Base-by-base conservation (phyloP, 2,113 vertebrate species). In the Penelope pileata region DNA sequence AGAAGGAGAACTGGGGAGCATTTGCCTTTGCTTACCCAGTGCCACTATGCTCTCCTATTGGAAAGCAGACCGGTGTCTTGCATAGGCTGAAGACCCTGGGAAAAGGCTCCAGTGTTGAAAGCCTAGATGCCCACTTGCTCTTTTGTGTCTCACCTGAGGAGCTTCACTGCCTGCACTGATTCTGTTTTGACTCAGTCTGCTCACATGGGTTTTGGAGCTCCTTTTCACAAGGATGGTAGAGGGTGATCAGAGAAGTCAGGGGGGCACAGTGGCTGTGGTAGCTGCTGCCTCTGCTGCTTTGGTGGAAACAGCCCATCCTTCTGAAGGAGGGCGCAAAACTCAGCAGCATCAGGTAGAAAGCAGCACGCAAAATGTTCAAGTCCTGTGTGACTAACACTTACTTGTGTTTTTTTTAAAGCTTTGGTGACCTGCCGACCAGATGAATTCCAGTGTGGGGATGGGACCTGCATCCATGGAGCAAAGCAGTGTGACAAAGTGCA, bases 371-470 rank as follows among this genome's bases (percentile, higher is more conserved):
- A 60, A 40, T 10, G 30, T 38, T 56, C 14, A 9, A 7, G 40
- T 73, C 30, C 56, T 83, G 5, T 15, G 36, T 78, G 48, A 24
- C 26, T 96, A n/a, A 96, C 60, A 13, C 38, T 62, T 40, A 8
- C 48, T 21, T 80, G 43, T 85, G 38, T 91, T 96, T 22, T 70
- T n/a, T 30, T 88, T 94, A 24, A 97, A 99, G 99, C 98, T 32
- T 88, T 99, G 93, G 98, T 99, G 72, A 99, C 99, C 24, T 99
- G 99, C 94, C 98, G 91, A 29, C 99, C 98, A 0, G 99, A 99
- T 83, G 98, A 99, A 94, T 99, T 99, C 97, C 99, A 98, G 96
- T 99, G 99, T 56, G 98, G 98, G 0, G 98, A 99, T 23, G 99
- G 99, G 32, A 98, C 98, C 82, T 99, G 99, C 45, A 98, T 99